phyloP scores from a whole-genome alignment of 1,140 invertebrate species.

The Mylabris phalerata region DNA sequence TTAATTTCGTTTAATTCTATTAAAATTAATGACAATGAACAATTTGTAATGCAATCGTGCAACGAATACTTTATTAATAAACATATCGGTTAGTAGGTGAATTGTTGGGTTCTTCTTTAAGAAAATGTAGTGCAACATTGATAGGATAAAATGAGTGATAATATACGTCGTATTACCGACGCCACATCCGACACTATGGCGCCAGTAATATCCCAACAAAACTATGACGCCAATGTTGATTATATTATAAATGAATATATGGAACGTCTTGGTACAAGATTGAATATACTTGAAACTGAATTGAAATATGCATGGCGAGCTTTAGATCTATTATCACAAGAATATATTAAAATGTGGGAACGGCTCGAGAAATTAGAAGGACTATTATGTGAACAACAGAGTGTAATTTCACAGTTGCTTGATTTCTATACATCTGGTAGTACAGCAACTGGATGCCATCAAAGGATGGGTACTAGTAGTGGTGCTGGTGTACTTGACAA shows the following conservation, averaged over 20 bases:
- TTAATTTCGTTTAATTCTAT: background rate
- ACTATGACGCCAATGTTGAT: constrained; percentile 47
- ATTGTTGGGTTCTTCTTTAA: background rate
- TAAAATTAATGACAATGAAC: background rate
- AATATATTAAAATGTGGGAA: constrained; percentile 92
- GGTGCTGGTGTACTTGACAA: constrained; percentile 26
- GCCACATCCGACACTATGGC: constrained; percentile 31
- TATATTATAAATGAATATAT: constrained; percentile 80
- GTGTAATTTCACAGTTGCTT: constrained; percentile 82
- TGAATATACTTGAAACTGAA: constrained; percentile 83
- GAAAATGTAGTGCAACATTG: constrained; percentile 8
- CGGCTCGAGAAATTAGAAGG: constrained; percentile 85
- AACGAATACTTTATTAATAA: background rate
- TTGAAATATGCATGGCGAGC: constrained; percentile 87
- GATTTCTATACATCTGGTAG: constrained; percentile 57
- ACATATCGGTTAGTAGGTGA: background rate
- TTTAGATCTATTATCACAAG: constrained; percentile 80
- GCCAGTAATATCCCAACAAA: constrained; percentile 28
- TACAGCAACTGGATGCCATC: constrained; percentile 23
- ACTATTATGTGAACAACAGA: constrained; percentile 81
- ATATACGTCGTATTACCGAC: constrained; percentile 25
- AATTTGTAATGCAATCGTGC: background rate
- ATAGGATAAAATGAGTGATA: constrained; percentile 26
- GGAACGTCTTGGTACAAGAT: constrained; percentile 76
- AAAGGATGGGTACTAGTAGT: constrained; percentile 18